Conservation (phyloP, 2,888 invertebrate genomes). For the Dioctria linearis region DNA sequence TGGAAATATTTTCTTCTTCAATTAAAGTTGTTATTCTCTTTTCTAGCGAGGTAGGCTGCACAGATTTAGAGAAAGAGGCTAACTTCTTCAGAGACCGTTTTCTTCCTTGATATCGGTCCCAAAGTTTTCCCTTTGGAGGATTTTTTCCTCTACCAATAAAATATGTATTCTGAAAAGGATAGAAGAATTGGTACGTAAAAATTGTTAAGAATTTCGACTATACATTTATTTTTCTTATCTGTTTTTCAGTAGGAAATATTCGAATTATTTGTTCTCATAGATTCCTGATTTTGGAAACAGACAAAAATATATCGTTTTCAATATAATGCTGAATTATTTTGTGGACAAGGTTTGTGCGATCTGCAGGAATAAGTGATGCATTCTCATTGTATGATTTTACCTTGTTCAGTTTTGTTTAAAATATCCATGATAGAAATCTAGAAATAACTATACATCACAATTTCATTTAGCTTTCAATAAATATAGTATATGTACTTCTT, state of each 20-base stretch:
- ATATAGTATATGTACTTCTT: not conserved
- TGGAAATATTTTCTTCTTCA: not conserved
- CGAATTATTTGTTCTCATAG: conserved; percentile 54
- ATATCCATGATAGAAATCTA: conserved; percentile 41
- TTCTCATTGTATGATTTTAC: conserved; percentile 41
- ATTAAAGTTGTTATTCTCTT: not conserved
- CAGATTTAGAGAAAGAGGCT: not conserved
- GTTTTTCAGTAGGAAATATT: conserved; percentile 56
- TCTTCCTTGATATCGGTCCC: conserved; percentile 33
- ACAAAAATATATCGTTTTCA: conserved; percentile 38
- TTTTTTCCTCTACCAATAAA: conserved; percentile 19
- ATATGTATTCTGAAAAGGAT: conserved; percentile 19
- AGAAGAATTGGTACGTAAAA: too few relatives aligned
- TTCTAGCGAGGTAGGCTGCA: not conserved
- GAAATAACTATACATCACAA: not conserved
- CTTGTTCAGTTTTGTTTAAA: conserved; percentile 33
- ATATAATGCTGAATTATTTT: conserved; percentile 54
- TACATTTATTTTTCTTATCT: too few relatives aligned
- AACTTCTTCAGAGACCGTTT: conserved; percentile 8
- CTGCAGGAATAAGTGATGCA: conserved; percentile 28
- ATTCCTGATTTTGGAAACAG: conserved; percentile 8
- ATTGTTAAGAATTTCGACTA: too few relatives aligned
- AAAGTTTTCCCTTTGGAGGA: conserved; percentile 22
- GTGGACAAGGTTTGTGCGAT: conserved; percentile 51
- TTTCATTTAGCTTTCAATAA: not conserved